phyloP scores from a whole-genome alignment of 1,140 invertebrate species.

The Cyphomyrmex costatus region DNA sequence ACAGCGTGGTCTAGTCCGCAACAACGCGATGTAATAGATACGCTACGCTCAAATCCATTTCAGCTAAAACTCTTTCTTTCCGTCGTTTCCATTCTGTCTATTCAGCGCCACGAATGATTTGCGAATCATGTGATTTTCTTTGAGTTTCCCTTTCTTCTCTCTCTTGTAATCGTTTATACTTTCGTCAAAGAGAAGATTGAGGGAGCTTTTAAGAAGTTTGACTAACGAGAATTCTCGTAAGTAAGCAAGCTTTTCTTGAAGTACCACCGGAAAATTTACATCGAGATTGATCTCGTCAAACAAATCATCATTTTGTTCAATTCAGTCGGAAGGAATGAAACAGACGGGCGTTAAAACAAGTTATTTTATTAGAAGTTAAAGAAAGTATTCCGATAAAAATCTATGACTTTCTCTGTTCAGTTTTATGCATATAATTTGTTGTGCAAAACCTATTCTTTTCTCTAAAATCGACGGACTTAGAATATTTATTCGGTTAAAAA shows the following conservation, averaged over 20 bases:
- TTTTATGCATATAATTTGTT: neutral
- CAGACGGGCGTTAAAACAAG: conserved; percentile 2
- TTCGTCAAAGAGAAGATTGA: conserved; percentile 53
- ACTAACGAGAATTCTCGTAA: conserved; percentile 54
- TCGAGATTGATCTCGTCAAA: conserved; percentile 59
- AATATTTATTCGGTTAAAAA: neutral
- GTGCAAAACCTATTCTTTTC: conserved; percentile 4
- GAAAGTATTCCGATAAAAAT: conserved; percentile 21
- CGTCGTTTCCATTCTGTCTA: conserved; percentile 54
- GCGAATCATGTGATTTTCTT: conserved; percentile 60
- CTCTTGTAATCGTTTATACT: conserved; percentile 32
- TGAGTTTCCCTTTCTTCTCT: neutral
- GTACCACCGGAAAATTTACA: conserved; percentile 50
- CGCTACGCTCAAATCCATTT: conserved; percentile 42
- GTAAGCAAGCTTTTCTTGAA: conserved; percentile 55
- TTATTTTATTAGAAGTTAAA: conserved; percentile 9
- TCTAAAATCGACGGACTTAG: neutral
- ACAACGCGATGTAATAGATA: conserved; percentile 47
- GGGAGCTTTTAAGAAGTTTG: conserved; percentile 63
- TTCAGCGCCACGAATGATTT: conserved; percentile 26
- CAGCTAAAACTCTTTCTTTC: conserved; percentile 35
- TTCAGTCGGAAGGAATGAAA: conserved; percentile 31
- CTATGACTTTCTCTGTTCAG: neutral
- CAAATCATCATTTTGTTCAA: conserved; percentile 30
- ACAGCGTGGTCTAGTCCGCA: conserved; percentile 23